These are phyloP conservation scores for Spizella passerina DNA, from an alignment of 2,797 vertebrate genomes.

Conservation along the genomic window DNA sequence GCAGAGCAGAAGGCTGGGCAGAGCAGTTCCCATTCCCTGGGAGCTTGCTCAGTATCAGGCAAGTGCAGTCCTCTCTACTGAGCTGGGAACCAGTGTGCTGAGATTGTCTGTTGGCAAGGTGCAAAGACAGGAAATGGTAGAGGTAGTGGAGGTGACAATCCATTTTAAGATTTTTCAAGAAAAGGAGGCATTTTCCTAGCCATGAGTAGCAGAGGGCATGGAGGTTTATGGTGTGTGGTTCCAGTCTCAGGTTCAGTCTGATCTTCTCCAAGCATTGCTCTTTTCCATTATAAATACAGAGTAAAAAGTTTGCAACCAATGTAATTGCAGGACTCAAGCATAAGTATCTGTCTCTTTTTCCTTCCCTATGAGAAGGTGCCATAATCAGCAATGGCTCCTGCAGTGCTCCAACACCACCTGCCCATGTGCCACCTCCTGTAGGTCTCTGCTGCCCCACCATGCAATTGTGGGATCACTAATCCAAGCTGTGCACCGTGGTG, in stretches of 20 bases:
- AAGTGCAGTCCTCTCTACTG: not conserved
- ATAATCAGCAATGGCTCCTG: not conserved
- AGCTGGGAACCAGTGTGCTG: not conserved
- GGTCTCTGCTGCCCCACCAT: not conserved
- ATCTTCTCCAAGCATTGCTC: not conserved
- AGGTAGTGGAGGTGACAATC: not conserved
- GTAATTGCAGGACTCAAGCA: not conserved
- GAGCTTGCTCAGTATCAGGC: not conserved
- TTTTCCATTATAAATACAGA: not conserved
- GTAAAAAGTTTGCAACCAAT: not conserved
- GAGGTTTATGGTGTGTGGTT: not conserved
- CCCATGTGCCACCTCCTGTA: rapidly evolving
- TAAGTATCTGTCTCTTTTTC: not conserved
- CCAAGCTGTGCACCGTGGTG: rapidly evolving
- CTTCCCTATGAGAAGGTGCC: not conserved
- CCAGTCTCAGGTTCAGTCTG: not conserved
- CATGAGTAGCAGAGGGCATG: not conserved
- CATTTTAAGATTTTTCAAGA: not conserved
- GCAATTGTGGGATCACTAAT: not conserved
- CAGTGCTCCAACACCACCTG: not conserved
- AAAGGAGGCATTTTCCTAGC: not conserved
- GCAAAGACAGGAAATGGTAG: not conserved
- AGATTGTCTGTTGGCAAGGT: not conserved
- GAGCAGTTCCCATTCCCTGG: not conserved
- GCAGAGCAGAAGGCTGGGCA: not conserved